phyloP scores from a whole-genome alignment of 2,113 vertebrate species.

The Syngnathus scovelli region DNA sequence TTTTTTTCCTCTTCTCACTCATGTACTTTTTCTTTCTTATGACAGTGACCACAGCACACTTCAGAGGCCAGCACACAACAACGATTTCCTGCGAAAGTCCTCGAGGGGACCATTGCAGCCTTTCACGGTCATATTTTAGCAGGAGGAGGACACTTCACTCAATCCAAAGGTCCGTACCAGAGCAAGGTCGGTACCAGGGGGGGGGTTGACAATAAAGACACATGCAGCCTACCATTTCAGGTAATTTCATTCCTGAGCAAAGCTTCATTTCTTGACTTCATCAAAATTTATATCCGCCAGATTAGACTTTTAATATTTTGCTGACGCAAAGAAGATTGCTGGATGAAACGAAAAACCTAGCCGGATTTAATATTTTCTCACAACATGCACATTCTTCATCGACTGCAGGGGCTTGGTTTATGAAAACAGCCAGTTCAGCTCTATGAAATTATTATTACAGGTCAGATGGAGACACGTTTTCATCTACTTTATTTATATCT shows the following conservation, averaged over 20 bases:
- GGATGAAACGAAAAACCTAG: conserved; percentile 22
- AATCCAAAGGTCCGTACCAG: conserved; percentile 35
- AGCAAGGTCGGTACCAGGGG: conserved; percentile 2
- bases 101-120: conserved; percentile 31
- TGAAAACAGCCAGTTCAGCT: conserved; percentile 34
- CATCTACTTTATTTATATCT: not conserved
- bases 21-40: conserved; percentile 14
- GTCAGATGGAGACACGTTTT: conserved; percentile 21
- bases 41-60: conserved; percentile 38
- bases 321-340: conserved; percentile 9
- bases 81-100: conserved; percentile 32
- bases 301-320: conserved; percentile 50
- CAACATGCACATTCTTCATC: conserved; percentile 18
- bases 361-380: conserved; percentile 43
- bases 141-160: conserved; percentile 17
- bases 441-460: conserved; percentile 25
- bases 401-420: conserved; percentile 24
- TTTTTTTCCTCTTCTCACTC: not conserved
- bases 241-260: conserved; percentile 24
- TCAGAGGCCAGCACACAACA: conserved; percentile 23
- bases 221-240: not conserved
- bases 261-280: conserved; percentile 21
- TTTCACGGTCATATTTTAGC: conserved; percentile 27
- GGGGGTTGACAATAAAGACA: conserved; percentile 20
- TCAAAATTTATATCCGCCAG: conserved; percentile 40